Evolutionary conservation across 2,888 invertebrate genomes (phyloP).

Genomic region (Patella caerulea): DNA sequence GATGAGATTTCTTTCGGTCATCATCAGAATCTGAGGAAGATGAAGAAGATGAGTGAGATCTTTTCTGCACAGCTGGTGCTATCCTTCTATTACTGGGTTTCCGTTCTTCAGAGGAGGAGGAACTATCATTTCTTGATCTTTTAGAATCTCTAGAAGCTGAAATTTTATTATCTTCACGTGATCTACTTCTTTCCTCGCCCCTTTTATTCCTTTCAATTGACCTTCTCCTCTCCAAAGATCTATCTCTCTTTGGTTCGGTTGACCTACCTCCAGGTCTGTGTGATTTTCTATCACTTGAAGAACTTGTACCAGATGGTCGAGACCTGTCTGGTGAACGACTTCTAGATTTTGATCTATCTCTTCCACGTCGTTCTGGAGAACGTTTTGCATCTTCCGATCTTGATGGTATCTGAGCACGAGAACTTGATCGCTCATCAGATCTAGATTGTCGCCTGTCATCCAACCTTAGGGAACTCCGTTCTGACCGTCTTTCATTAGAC

Average conservation of each 20-base stretch:
- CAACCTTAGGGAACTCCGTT: neutral
- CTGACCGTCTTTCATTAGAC: constrained; percentile 16
- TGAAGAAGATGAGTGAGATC: neutral
- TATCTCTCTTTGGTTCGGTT: no score
- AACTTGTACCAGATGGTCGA: neutral
- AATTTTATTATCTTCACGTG: neutral
- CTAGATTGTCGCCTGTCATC: constrained; percentile 10
- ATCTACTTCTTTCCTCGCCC: neutral
- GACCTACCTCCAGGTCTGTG: no score
- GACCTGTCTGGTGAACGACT: neutral
- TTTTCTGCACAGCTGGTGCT: neutral
- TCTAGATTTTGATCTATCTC: constrained; percentile 1
- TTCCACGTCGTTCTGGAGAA: constrained; percentile 18
- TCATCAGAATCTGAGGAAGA: neutral
- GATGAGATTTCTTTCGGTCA: no score
- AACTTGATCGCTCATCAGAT: neutral
- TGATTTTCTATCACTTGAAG: constrained; percentile 10
- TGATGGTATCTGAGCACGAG: no score
- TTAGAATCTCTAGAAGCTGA: neutral
- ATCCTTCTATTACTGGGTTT: neutral
- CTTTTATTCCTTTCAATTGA: no score
- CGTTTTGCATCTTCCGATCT: neutral
- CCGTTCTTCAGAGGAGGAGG: neutral
- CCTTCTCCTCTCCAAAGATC: no score
- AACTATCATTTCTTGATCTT: neutral